phyloP scores from a whole-genome alignment of 64 coral and sea anemone genomes.

The Stichodactyla mertensii region DNA sequence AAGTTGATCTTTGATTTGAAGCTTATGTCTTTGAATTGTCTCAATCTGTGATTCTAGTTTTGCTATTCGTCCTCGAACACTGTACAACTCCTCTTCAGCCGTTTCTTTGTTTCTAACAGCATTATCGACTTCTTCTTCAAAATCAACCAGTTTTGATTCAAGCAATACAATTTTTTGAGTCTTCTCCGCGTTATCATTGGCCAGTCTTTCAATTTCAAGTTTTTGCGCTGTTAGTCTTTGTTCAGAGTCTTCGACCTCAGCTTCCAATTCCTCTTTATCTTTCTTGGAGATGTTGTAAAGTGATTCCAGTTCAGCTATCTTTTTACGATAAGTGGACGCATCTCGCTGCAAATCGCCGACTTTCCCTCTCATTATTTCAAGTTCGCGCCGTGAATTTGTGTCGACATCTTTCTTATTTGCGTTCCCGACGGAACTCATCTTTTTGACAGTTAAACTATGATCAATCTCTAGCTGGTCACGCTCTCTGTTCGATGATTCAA shows the following conservation, averaged over 20 bases:
- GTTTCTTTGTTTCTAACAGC: conserved; percentile 65
- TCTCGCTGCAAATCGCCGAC: conserved; percentile 55
- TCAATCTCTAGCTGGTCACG: conserved; percentile 68
- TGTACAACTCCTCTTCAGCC: conserved; percentile 66
- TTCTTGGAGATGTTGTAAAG: conserved; percentile 44
- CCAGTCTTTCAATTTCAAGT: conserved; percentile 73
- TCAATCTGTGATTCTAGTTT: conserved; percentile 88
- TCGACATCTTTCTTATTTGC: conserved; percentile 54
- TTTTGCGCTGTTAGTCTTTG: conserved; percentile 50
- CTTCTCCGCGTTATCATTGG: conserved; percentile 59
- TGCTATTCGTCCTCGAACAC: conserved; percentile 40
- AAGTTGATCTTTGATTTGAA: conserved; percentile 72
- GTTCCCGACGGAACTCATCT: conserved; percentile 43
- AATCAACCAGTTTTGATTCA: conserved; percentile 65
- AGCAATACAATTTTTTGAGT: conserved; percentile 37
- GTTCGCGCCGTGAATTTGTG: conserved; percentile 45
- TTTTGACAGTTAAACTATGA: conserved; percentile 63
- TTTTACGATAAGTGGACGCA: conserved; percentile 50
- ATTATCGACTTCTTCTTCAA: conserved; percentile 56
- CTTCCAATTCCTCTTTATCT: conserved; percentile 79
- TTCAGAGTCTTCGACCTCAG: conserved; percentile 68
- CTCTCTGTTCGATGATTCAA: conserved; percentile 65
- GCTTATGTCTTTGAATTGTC: conserved; percentile 69
- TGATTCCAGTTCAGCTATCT: conserved; percentile 53
- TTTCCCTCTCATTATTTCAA: conserved; percentile 60